Base-by-base conservation (phyloP, 2,113 vertebrate species). In the Anthoscopus minutus region DNA sequence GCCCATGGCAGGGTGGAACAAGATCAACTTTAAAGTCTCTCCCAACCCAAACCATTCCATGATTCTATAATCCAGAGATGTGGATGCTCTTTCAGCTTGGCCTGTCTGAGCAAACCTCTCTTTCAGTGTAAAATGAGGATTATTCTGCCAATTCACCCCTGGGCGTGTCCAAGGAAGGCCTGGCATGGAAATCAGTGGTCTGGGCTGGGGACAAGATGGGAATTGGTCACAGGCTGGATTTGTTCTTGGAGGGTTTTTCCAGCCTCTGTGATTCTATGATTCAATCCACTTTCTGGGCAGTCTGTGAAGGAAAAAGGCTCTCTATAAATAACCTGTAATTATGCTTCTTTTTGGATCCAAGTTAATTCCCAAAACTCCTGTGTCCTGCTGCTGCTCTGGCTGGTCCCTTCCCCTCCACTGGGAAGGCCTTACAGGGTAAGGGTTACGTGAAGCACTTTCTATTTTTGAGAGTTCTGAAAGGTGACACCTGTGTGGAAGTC, bases 401-500 rank as follows among this genome's bases (percentile, higher is more conserved):
- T 7, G 15, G 11, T 54, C 70, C n/a, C 79, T 73, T 76, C 92
- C 45, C 37, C 57, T 51, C 23, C 22, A 22, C 66, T 93, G 90
- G 74, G 92, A 77, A 83, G 85, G 62, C 5, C 15, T 79, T 71
- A 15, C 18, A 47, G 15, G 67, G 67, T 13, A 7, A 60, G 78
- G 67, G n/a, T 72, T 71, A 61, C 0, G 3, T 33, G 74, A 77
- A 79, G 42, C 45, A 13, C 44, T 51, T 82, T 80, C 95, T 96
- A 77, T 93, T 95, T 92, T 69, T 86, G 78, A 50, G 82, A 62
- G 71, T 23, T 38, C 79, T 86, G 95, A 88, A 96, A 94, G 82
- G 88, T 12, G 25, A 95, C 70, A 90, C 82, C 86, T 80, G 37
- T 30, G 54, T 33, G 71, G 22, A 50, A 80, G 71, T 54, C 82